Evolutionary conservation across 2,888 invertebrate species (phyloP), one percentile per base, ranked within the genome.

Genomic region (Eupeodes latifasciatus): DNA sequence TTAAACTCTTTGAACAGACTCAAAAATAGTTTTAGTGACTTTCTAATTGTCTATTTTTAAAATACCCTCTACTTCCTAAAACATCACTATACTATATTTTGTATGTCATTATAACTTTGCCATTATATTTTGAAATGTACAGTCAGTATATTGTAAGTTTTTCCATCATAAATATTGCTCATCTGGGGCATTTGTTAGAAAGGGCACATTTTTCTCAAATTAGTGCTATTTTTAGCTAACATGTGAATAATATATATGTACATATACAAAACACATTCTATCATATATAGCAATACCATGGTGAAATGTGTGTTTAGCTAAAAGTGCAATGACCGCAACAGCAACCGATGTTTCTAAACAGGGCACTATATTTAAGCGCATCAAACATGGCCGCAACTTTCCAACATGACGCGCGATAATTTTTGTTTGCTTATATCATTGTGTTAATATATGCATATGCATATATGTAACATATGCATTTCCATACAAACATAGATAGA

Each of bases 281-380:
- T 69, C 27, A 27, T 27, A 27, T 16, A 53, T 19, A 55, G 57
- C 55, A 66, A 57, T 57, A 64, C 72, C 49, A 78, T 77, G 76
- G 79, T 86, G 86, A 86, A 84, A 64, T 64, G 36, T 49, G 67
- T 51, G 51, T 77, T 80, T 80, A 77, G 87, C 84, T 69, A 88
- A 84, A 88, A 88, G 87, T 84, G 87, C 87, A 88, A 84, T 88
- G 87, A 88, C 87, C 87, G 87, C 87, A 80, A 87, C 80, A 84
- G 72, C 84, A 83, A 84, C 83, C 84, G 27, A 14, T 53, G 40
- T 55, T 44, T 40, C 44, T 71, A 75, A 86, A 82, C 79, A 82
- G 81, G 67, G 75, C 84, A 74, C 27, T 62, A 36, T 44, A 36
- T 40, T 12, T 27, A 55, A 44, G 44, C 27, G 34, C 71, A 82